Conservation (phyloP, 2,113 vertebrate species). For the Oreotrochilus melanogaster region DNA sequence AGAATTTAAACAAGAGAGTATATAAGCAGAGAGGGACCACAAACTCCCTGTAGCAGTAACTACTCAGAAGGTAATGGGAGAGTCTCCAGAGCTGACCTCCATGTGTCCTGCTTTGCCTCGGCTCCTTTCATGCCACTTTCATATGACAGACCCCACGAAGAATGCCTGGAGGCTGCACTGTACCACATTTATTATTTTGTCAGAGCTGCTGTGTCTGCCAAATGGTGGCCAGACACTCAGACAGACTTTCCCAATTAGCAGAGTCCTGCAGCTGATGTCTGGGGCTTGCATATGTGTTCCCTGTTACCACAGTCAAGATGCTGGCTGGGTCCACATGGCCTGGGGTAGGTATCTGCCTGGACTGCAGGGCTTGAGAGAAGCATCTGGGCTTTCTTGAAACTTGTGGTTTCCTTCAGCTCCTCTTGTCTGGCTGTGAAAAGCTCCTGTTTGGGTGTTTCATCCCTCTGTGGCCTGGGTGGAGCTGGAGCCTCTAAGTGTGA, state of each 20-base stretch:
- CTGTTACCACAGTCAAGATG: background rate
- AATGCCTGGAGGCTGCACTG: background rate
- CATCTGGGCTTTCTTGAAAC: background rate
- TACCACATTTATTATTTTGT: background rate
- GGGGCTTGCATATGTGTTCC: background rate
- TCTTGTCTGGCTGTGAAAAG: background rate
- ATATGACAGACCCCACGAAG: background rate
- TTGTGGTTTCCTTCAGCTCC: background rate
- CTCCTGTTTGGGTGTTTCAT: background rate
- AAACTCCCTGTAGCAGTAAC: background rate
- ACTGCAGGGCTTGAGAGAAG: background rate
- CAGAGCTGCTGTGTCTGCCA: background rate
- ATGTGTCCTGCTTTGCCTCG: background rate
- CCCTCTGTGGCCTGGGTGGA: background rate
- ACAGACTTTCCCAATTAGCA: conserved; percentile 31
- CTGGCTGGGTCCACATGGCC: background rate
- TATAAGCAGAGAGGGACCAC: background rate
- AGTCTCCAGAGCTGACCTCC: background rate
- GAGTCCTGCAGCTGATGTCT: conserved; percentile 17
- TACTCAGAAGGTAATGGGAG: background rate
- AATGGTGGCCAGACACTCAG: conserved; percentile 1
- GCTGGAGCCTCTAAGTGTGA: background rate
- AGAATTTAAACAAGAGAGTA: background rate
- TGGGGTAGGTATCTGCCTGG: background rate
- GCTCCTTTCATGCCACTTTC: background rate